Percentiles rank a stretch among this genome's conserved stretches.
Conservation (phyloP, 2,888 invertebrate species). For the Philopedon plagiatum region DNA sequence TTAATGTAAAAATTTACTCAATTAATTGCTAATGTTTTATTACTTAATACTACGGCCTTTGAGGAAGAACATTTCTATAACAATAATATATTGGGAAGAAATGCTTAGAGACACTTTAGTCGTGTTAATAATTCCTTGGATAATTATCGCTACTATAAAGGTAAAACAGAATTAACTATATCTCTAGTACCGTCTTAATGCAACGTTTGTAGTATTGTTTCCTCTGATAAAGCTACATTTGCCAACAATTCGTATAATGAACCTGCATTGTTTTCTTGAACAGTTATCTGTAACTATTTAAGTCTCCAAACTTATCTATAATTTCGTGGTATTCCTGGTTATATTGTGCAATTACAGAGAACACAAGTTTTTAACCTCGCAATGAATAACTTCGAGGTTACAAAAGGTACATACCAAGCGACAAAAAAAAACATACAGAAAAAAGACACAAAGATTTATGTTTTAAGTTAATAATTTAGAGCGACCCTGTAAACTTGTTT, state of each 20-base stretch:
- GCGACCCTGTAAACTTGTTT: background rate
- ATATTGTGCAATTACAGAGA: background rate
- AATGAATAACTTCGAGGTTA: background rate
- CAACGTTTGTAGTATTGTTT: slow-evolving; percentile 27
- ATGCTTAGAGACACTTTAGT: slow-evolving; percentile 1
- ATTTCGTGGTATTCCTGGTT: background rate
- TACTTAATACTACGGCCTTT: no score
- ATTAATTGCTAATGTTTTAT: no score
- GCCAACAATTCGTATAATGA: slow-evolving; percentile 25
- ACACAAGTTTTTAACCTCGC: background rate
- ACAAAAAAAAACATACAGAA: no score
- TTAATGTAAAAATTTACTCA: no score
- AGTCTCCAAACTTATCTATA: slow-evolving; percentile 4
- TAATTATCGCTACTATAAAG: slow-evolving; percentile 16
- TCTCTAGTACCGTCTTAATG: background rate
- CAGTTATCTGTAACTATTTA: slow-evolving; percentile 9
- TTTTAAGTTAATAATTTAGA: no score
- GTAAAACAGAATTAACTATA: slow-evolving; percentile 14
- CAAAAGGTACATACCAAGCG: no score
- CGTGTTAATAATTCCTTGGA: slow-evolving; percentile 12
- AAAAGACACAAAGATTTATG: no score
- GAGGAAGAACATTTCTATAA: background rate
- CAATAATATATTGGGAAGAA: background rate
- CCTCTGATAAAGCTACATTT: slow-evolving; percentile 25
- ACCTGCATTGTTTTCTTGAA: slow-evolving; percentile 18